Evolutionary conservation across 1,140 invertebrate genomes (phyloP), one percentile per base, ranked within the genome.

Genomic region (Drosophila mojavensis): DNA sequence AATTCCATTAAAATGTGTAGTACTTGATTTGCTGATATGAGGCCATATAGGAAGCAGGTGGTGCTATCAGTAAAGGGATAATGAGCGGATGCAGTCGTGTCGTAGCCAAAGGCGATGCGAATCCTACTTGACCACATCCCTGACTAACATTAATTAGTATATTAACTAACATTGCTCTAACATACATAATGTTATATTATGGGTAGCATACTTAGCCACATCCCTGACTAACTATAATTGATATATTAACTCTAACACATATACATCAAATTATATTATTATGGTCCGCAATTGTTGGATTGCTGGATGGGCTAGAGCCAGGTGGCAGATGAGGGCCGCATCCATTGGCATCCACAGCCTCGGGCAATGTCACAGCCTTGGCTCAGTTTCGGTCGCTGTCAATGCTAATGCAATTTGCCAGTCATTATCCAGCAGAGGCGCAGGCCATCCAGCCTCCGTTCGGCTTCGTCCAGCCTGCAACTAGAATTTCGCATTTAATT

Each of bases 351-450:
- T 2, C 17, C 45, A 48, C 47, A n/a, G 9, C 48, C 20, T 20
- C 10, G 26, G 48, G 48, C 59, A 61, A 61, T 43, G 67, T 45
- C 59, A 20, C 59, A 61, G 59, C 45, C 59, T 61, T 61, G 48
- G 36, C 48, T 36, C 63, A 56, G 36, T 53, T 63, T 63, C 43
- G 63, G 59, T 51, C 58, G 63, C 56, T 39, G 41, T 53, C 45
- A 63, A 74, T 58, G 65, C 36, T 58, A 75, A 70, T 64, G 67
- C 67, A 71, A 70, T 65, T 71, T 75, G 45, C 61, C 48, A 71
- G 67, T 75, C 61, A 75, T 71, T 75, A 71, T 71, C 28, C 39
- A 60, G 50, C 58, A 41, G 15, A 51, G 20, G n/a, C 51, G 39
- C 9, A 13, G 39, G 3, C 41, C 20, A 2, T 5, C 13, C 43